Conservation (phyloP, 2,797 vertebrate species). For the Trematomus bernacchii region DNA sequence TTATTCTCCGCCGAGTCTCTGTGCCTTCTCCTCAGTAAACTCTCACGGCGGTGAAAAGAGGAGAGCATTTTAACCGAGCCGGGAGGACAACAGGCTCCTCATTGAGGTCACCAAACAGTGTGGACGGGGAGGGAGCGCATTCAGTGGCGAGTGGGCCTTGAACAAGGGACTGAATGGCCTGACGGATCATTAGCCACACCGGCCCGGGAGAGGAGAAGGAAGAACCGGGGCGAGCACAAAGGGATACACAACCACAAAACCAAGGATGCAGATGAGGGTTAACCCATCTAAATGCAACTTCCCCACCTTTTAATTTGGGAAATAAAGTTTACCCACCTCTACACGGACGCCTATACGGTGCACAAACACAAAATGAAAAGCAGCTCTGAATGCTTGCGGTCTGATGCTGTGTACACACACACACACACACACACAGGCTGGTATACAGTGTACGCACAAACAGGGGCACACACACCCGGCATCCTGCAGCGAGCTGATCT, state of each 20-base stretch:
- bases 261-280: slow-evolving; percentile 72
- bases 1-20: slow-evolving; percentile 53
- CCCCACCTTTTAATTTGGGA: slow-evolving; percentile 66
- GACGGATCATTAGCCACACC: slow-evolving; percentile 77
- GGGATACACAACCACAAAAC: slow-evolving; percentile 53
- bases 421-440: slow-evolving; percentile 12
- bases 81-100: slow-evolving; percentile 77
- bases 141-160: slow-evolving; percentile 75
- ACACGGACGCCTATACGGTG: slow-evolving; percentile 15
- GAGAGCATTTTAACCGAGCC: slow-evolving; percentile 69
- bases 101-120: slow-evolving; percentile 80
- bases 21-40: slow-evolving; percentile 70
- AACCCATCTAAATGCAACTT: slow-evolving; percentile 67
- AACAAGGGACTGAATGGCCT: slow-evolving; percentile 75
- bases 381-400: neutral
- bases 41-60: slow-evolving; percentile 79
- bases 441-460: slow-evolving; percentile 44
- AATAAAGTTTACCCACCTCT: slow-evolving; percentile 62
- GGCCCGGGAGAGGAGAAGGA: slow-evolving; percentile 65
- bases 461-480: slow-evolving; percentile 47
- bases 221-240: slow-evolving; percentile 70
- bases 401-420: neutral
- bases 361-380: slow-evolving; percentile 7
- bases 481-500: slow-evolving; percentile 66
- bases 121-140: slow-evolving; percentile 71